Evolutionary conservation across 1,140 invertebrate genomes (phyloP), one percentile per base, ranked within the genome.

Genomic region (Tetragnatha versicolor): DNA sequence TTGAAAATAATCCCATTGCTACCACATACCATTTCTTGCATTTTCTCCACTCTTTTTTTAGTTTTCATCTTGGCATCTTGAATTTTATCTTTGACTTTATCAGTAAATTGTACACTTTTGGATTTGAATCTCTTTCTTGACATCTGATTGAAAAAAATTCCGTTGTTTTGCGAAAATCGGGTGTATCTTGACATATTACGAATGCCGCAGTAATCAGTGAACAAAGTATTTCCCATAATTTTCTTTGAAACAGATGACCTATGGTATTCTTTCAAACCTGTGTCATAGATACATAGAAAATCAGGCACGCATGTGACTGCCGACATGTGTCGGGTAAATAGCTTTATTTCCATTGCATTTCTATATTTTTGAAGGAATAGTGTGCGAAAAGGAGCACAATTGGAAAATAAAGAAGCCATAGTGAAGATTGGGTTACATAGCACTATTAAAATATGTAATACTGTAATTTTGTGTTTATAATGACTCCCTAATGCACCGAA

Each of bases 21-120:
- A 55, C 17, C 39, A 33, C 70, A 31, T 75, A 75, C 70, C 51
- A 75, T 75, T 75, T 75, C 70, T 1, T 12, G 31, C 31, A 63
- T 75, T 33, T 61, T 75, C 9, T 75, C 17, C 25, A 75, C 42
- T 35, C 29, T 75, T 75, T 25, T 61, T 37, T 17, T 31, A 33
- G 70, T 63, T 61, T 49, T 45, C 20, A 27, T 39, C 27, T 42
- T 61, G 22, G 55, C 58, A 29, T n/a, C 14, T 1, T 22, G 29
- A 49, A 75, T 29, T 47, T 51, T 61, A 9, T 9, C 37, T 49
- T 17, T 29, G 9, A 75, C 17, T 49, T 63, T 75, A 27, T 75
- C 58, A 33, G 58, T 58, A 61, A 75, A 35, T n/a, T 14, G 53
- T 25, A 42, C n/a, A 61, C 17, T 63, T 37, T 31, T 47, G 3